Percentiles rank a stretch among this genome's conserved stretches.
phyloP scores from a whole-genome alignment of 2,888 invertebrate species.

The Chrysina gloriosa region DNA sequence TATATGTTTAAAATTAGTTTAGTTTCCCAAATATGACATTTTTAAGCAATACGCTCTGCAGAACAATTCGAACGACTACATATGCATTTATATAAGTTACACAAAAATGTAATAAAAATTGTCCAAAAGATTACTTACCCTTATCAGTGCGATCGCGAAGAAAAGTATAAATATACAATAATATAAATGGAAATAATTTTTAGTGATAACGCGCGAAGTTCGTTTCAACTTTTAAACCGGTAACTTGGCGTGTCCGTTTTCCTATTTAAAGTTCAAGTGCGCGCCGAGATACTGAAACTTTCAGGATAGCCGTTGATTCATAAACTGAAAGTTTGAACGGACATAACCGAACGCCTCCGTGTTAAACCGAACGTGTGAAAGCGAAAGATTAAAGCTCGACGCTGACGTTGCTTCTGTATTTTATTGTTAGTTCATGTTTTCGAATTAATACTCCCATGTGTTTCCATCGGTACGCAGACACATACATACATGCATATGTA shows the following conservation, averaged over 20 bases:
- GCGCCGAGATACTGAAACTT: constrained; percentile 30
- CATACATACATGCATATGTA: neutral
- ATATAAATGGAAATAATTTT: too few species aligned
- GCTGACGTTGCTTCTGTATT: neutral
- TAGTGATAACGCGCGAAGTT: neutral
- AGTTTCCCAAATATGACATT: too few species aligned
- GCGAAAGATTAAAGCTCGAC: neutral
- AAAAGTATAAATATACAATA: too few species aligned
- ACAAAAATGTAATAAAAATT: too few species aligned
- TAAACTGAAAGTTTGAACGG: constrained; percentile 32
- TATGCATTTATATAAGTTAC: too few species aligned
- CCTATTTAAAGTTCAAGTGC: constrained; percentile 23
- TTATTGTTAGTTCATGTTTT: neutral
- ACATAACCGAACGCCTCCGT: neutral
- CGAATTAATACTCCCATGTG: too few species aligned
- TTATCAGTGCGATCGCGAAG: too few species aligned
- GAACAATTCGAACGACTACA: too few species aligned
- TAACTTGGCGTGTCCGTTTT: neutral
- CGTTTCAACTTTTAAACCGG: neutral
- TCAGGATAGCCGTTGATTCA: constrained; percentile 31
- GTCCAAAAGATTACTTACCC: too few species aligned
- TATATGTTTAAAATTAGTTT: too few species aligned
- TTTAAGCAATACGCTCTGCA: too few species aligned
- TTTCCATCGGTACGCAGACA: too few species aligned
- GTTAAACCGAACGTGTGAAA: neutral